Evolutionary conservation across 2,888 invertebrate genomes (phyloP).

Genomic region (Apotomis turbidana): DNA sequence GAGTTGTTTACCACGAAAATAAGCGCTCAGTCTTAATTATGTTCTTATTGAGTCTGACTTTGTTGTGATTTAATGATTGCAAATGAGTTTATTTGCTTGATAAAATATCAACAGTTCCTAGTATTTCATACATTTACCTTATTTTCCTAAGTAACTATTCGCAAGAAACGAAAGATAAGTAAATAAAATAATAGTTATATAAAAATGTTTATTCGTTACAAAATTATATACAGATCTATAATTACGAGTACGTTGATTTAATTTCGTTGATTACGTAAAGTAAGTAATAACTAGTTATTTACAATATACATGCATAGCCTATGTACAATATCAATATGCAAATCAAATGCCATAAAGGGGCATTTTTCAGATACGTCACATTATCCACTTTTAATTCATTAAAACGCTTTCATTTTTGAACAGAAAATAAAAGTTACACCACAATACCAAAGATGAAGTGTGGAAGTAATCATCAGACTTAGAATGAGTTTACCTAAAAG

Average conservation of each 20-base stretch:
- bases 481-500: too few species aligned
- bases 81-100: conserved; percentile 19
- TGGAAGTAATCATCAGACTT: too few species aligned
- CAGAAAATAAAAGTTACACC: not conserved
- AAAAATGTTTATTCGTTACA: conserved; percentile 40
- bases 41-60: not conserved
- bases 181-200: not conserved
- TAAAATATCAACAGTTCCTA: not conserved
- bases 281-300: conserved; percentile 35
- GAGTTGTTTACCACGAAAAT: not conserved
- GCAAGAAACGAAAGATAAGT: not conserved
- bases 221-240: conserved; percentile 28
- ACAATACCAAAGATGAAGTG: too few species aligned
- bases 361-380: not conserved
- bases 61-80: conserved; percentile 13
- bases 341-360: not conserved
- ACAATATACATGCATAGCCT: conserved; percentile 19
- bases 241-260: conserved; percentile 49
- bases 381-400: not conserved
- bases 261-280: conserved; percentile 53
- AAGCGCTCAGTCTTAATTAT: not conserved
- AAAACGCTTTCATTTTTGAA: not conserved
- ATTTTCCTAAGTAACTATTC: not conserved
- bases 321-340: conserved; percentile 30
- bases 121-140: not conserved